These are phyloP conservation scores for Cyprinodon variegatus DNA, from an alignment of 2,113 vertebrate species.

Conservation along the genomic window DNA sequence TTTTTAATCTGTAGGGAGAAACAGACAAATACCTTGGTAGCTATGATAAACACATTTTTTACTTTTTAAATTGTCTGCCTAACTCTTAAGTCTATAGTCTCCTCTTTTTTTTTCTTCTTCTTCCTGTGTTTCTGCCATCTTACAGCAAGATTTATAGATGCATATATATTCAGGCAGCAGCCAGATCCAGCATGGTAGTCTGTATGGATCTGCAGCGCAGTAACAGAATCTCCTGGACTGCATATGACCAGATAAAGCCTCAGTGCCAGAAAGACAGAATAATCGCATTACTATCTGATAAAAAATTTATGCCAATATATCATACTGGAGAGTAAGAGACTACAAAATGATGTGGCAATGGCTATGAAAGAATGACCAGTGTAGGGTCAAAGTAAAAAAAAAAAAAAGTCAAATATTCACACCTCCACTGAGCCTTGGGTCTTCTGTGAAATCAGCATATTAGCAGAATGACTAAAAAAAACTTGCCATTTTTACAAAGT, in stretches of 20 bases:
- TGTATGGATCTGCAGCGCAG: conserved; percentile 73
- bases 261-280: conserved; percentile 80
- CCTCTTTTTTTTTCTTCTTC: conserved; percentile 1
- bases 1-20: background rate
- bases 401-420: conserved; percentile 68
- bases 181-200: conserved; percentile 67
- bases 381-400: conserved; percentile 72
- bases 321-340: conserved; percentile 81
- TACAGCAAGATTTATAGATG: conserved; percentile 69
- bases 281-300: conserved; percentile 85
- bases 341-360: conserved; percentile 75
- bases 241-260: conserved; percentile 74
- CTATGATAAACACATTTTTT: background rate
- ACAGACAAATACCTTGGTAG: background rate
- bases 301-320: conserved; percentile 86
- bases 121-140: conserved; percentile 51
- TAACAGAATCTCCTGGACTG: conserved; percentile 81
- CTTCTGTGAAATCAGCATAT: conserved; percentile 70
- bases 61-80: conserved; percentile 39
- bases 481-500: conserved; percentile 43
- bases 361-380: conserved; percentile 82
- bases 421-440: conserved; percentile 52
- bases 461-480: conserved; percentile 52
- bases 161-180: conserved; percentile 69
- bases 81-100: conserved; percentile 16